Base-by-base conservation (phyloP, 1,140 invertebrate species). In the Trissolcus basalis region DNA sequence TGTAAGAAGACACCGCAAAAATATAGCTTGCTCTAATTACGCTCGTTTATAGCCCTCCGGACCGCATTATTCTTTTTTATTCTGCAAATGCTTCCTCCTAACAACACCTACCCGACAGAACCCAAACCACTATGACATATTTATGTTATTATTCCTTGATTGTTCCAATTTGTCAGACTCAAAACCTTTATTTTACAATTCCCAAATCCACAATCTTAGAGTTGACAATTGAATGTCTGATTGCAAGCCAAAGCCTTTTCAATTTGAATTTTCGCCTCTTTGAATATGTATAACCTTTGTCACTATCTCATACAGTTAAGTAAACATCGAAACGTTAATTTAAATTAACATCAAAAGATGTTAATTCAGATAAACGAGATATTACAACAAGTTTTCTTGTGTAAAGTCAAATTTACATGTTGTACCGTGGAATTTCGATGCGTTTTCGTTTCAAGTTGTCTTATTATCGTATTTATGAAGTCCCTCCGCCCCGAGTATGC, bases 1-100 rank as follows among this genome's bases (percentile, higher is more conserved):
- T 59, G 59, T 47, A 75, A 27, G 45, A 67, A 72, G 69, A 69
- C 58, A 69, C 72, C 36, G 61, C 64, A 79, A 65, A 70, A 60
- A 63, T 60, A 76, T 65, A 55, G 65, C 60, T 56, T 27, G 50
- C 67, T 80, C 79, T 83, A 83, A 83, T 83, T 83, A 82, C 82
- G 72, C 80, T 81, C 81, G 82, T 83, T 83, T 81, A 81, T 81
- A 82, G 80, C 19, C 78, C 63, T 70, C 36, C 4, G 12, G 9
- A 35, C 49, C 10, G 39, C 43, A 51, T 44, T 55, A 39, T 56
- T n/a, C 16, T 15, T 48, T 47, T 60, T 48, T 41, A 44, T 27
- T 27, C 14, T 19, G 13, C 32, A 12, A 56, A 53, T 48, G 58
- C 45, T 63, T 64, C 43, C 7, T 19, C 54, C 64, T 27, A 27